Evolutionary conservation across 2,797 vertebrate species (phyloP).

Genomic region (Enteromius afrohamiltoni): DNA sequence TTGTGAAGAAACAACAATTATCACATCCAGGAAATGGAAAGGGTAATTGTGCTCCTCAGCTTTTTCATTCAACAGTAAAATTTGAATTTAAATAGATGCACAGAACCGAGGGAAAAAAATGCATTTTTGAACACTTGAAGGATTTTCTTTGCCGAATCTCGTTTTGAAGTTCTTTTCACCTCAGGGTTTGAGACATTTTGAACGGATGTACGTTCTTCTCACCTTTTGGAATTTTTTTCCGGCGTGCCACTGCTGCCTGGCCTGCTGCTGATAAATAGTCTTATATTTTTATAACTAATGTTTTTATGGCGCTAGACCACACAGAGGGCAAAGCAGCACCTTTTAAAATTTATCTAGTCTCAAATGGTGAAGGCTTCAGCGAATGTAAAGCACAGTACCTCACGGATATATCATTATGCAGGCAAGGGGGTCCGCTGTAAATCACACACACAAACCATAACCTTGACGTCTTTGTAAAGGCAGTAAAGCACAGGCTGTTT

Average conservation of each 20-base stretch:
- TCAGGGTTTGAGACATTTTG: slow-evolving; percentile 10
- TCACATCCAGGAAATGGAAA: slow-evolving; percentile 21
- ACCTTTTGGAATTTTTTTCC: slow-evolving; percentile 35
- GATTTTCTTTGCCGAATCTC: slow-evolving; percentile 29
- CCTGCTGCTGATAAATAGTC: slow-evolving; percentile 45
- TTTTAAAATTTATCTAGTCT: slow-evolving; percentile 71
- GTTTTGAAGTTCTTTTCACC: slow-evolving; percentile 23
- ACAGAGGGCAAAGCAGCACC: slow-evolving; percentile 55
- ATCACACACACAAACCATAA: slow-evolving; percentile 70
- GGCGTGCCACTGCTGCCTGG: slow-evolving; percentile 51
- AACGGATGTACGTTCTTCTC: slow-evolving; percentile 18
- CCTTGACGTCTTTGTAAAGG: slow-evolving; percentile 70
- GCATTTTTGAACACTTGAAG: background rate
- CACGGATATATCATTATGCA: slow-evolving; percentile 68
- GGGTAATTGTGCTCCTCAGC: slow-evolving; percentile 39
- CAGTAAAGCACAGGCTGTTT: slow-evolving; percentile 65
- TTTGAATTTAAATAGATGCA: slow-evolving; percentile 1
- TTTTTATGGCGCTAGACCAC: slow-evolving; percentile 50
- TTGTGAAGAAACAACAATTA: slow-evolving; percentile 31
- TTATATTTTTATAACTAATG: slow-evolving; percentile 65
- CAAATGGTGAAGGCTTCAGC: slow-evolving; percentile 66
- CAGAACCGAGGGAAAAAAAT: background rate
- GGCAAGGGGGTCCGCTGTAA: slow-evolving; percentile 64
- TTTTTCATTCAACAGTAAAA: slow-evolving; percentile 39
- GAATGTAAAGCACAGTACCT: slow-evolving; percentile 66